phyloP scores from a whole-genome alignment of 1,140 invertebrate genomes.

The Drosophila willistoni region DNA sequence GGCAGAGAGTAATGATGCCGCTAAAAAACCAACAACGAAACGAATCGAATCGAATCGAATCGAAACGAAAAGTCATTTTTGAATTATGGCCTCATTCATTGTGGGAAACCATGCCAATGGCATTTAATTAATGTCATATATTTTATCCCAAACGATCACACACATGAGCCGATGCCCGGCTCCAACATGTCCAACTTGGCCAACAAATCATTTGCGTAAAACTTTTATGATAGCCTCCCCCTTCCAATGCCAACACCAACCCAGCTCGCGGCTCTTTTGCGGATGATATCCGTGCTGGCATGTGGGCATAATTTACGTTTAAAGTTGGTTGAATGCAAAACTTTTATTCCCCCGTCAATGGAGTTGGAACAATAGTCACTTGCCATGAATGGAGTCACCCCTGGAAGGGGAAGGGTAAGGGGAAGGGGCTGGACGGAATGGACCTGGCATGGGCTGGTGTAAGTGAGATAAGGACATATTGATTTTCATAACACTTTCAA shows the following conservation, averaged over 20 bases:
- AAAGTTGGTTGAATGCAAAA: slow-evolving; percentile 25
- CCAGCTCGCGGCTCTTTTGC: background rate
- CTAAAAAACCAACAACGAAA: slow-evolving; percentile 83
- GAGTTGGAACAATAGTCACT: background rate
- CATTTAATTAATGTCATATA: slow-evolving; percentile 41
- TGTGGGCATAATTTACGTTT: slow-evolving; percentile 28
- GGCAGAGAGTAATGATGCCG: slow-evolving; percentile 91
- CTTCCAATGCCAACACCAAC: background rate
- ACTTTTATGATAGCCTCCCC: slow-evolving; percentile 4
- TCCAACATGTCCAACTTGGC: slow-evolving; percentile 20
- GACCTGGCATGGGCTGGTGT: background rate
- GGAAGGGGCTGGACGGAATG: too few species aligned
- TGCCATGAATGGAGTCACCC: too few species aligned
- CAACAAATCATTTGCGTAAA: slow-evolving; percentile 13
- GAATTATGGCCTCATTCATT: too few species aligned
- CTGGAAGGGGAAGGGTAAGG: too few species aligned
- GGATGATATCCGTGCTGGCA: background rate
- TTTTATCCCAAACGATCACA: slow-evolving; percentile 26
- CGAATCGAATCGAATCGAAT: too few species aligned
- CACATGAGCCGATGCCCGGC: background rate
- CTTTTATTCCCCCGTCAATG: background rate
- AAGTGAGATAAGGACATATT: background rate
- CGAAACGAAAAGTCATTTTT: background rate
- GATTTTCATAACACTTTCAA: background rate
- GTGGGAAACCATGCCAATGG: slow-evolving; percentile 43